Base-by-base conservation (phyloP, 2,797 vertebrate species). In the Ptychobarbus kaznakovi region DNA sequence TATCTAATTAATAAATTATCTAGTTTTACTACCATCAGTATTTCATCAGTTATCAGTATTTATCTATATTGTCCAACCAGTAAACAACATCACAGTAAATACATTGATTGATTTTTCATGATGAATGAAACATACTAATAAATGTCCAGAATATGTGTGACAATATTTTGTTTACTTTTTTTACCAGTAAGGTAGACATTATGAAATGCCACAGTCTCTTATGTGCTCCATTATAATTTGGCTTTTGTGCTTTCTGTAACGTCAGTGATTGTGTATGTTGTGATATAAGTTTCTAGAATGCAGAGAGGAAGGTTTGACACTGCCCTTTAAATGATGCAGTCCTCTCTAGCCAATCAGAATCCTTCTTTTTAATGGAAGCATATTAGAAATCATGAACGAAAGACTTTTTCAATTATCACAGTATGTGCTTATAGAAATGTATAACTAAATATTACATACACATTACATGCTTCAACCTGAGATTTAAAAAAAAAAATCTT, bases 321-420 rank as follows among this genome's bases (percentile, higher is more conserved):
- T 7, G 0, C 61, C 73, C 61, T 68, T 77, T 7, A 77, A 77
- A 56, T 83, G 15, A 77, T n/a, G 82, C 63, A 77, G 15, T 56
- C 44, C 22, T 42, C 11, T 68, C 10, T 28, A 77, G 73, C 82
- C 73, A 84, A 77, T 84, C 73, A 77, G 16, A 77, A 69, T 68
- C 35, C 46, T 51, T 44, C 6, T 68, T 25, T 77, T 83, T 56
- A 68, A 83, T 53, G 32, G n/a, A 0, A 15, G n/a, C 73, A 53
- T 68, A 51, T 83, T 83, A 77, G 56, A 65, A 46, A 68, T 46
- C 46, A 65, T 83, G 32, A 77, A 83, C 68, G 61, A 77, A 76
- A 42, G 82, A 6, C 4, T 66, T 44, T 83, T 66, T 63, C 46
- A 16, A 66, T 83, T 51, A 35, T 66, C 32, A 20, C 2, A n/a